Evolutionary conservation across 2,888 invertebrate species (phyloP), one percentile per base, ranked within the genome.

Genomic region (Orthonevra nobilis): DNA sequence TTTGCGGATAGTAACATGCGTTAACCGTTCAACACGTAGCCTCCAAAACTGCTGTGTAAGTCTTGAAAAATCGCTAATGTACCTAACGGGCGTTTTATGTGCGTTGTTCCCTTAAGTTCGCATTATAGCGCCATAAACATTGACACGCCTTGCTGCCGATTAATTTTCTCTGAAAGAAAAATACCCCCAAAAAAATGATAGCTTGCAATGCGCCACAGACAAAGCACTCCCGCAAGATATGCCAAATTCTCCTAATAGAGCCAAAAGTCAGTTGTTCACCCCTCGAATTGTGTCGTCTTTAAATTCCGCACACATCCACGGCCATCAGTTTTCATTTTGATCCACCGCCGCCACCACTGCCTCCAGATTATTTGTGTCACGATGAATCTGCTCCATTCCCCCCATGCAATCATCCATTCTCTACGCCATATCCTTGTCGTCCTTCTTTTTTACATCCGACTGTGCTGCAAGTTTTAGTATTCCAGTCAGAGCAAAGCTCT

Each of bases 281-380:
- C 30, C 4, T n/a, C 46, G 14, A 20, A 30, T 40, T 40, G n/a
- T n/a, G n/a, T 15, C 50, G 19, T 40, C 61, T 63, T 66, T 54
- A 19, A n/a, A 75, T 75, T 75, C 69, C 50, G 19, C 63, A 38
- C 75, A 69, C 75, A 75, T 69, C 56, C 42, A 63, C 23, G 50
- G 69, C 75, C 69, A 75, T 75, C 75, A 75, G 63, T 63, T 75
- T 69, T 69, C 75, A 75, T 75, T 75, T 75, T 75, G 69, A 75
- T 75, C 69, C 61, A 34, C 52, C 60, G 46, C 23, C 56, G 20
- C 36, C 40, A 28, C 54, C 46, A 15, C 46, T 15, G 23, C 46
- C 26, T 23, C 23, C n/a, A 40, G 68, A 69, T 69, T 58, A 58
- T 58, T 60, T 58, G 58, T 69, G 68, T 69, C 68, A 58, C 68